phyloP scores from a whole-genome alignment of 2,113 vertebrate species.

The Crotophaga sulcirostris region DNA sequence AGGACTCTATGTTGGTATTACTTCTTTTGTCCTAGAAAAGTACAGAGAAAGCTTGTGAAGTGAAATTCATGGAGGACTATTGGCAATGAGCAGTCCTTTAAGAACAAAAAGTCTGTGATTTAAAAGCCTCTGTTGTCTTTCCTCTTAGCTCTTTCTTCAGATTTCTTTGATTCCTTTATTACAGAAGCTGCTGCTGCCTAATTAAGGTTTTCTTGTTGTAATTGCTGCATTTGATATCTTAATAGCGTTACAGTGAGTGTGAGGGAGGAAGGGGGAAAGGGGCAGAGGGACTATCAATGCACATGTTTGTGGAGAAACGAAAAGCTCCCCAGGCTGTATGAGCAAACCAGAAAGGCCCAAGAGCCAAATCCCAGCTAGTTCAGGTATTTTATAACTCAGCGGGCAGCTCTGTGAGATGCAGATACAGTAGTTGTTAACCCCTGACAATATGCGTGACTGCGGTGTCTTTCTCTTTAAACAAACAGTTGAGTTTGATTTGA shows the following conservation, averaged over 20 bases:
- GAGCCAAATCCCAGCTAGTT: not conserved
- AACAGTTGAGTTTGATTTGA: not conserved
- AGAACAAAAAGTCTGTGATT: slow-evolving; percentile 51
- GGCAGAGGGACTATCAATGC: slow-evolving; percentile 44
- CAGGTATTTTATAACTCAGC: not conserved
- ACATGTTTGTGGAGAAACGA: not conserved
- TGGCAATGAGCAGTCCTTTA: slow-evolving; percentile 37
- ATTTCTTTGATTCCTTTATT: slow-evolving; percentile 64
- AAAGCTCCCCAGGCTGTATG: slow-evolving; percentile 19
- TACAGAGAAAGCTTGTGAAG: not conserved
- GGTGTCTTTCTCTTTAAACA: not conserved
- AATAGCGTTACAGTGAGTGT: slow-evolving; percentile 57
- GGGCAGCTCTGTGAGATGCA: not conserved
- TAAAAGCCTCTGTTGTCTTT: slow-evolving; percentile 43
- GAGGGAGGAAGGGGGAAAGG: slow-evolving; percentile 41
- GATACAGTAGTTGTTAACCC: not conserved
- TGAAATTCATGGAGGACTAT: not conserved
- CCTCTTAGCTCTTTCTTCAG: slow-evolving; percentile 48
- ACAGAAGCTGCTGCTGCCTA: slow-evolving; percentile 64
- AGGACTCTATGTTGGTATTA: slow-evolving; percentile 58
- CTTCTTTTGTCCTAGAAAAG: slow-evolving; percentile 58
- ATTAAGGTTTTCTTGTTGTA: slow-evolving; percentile 76
- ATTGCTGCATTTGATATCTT: slow-evolving; percentile 75
- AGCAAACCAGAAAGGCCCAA: not conserved
- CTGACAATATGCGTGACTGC: not conserved